Evolutionary conservation across 2,888 invertebrate species (phyloP).

Genomic region (Tyria jacobaeae): DNA sequence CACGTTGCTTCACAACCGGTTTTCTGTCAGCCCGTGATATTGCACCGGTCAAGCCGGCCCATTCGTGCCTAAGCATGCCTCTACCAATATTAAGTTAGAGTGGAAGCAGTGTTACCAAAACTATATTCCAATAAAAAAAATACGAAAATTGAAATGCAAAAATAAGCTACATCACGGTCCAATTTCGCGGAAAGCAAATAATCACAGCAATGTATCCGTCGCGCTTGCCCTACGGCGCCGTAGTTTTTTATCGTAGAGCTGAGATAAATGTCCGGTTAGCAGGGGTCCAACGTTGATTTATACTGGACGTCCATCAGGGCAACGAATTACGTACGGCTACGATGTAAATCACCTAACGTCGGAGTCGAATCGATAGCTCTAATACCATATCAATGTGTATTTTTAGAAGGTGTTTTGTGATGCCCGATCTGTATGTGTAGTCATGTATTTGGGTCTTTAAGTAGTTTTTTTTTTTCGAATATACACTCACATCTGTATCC

Average conservation of each 20-base stretch:
- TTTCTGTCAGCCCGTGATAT: too few relatives aligned
- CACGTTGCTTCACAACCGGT: too few relatives aligned
- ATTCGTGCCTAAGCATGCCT: too few relatives aligned
- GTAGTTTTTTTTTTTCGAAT: too few relatives aligned
- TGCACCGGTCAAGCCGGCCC: too few relatives aligned
- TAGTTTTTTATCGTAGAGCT: conserved; percentile 75
- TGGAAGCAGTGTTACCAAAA: neutral
- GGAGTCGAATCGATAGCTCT: conserved; percentile 71
- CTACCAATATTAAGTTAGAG: neutral
- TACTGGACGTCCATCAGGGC: conserved; percentile 79
- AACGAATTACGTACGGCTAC: conserved; percentile 81
- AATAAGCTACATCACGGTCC: conserved; percentile 35
- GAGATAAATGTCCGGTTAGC: conserved; percentile 85
- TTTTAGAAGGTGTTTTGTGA: conserved; percentile 32
- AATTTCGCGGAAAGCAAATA: conserved; percentile 53
- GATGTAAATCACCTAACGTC: conserved; percentile 82
- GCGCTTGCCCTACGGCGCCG: conserved; percentile 59
- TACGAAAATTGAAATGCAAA: conserved; percentile 12
- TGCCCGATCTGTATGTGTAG: neutral
- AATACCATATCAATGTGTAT: conserved; percentile 62
- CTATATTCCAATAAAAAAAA: neutral
- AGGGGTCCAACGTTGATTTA: conserved; percentile 85
- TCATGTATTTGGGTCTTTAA: neutral
- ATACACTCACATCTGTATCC: too few relatives aligned
- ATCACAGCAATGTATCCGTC: conserved; percentile 57